Percentiles rank a stretch among this genome's conserved stretches.
Evolutionary conservation across 2,113 vertebrate genomes (phyloP).

Genomic region (Myotis davidii): DNA sequence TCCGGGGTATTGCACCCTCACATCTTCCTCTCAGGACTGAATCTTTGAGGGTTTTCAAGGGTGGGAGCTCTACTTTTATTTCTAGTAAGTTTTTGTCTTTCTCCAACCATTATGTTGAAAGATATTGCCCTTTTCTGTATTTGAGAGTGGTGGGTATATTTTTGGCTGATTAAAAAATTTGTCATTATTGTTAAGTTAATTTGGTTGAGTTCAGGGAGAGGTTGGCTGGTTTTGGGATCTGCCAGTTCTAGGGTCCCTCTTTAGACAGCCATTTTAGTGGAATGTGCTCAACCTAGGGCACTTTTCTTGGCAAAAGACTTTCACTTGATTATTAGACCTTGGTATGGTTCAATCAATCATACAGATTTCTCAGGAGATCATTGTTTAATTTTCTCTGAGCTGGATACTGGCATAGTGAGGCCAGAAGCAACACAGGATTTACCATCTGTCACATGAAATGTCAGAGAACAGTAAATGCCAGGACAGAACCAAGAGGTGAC

Average conservation of each 20-base stretch:
- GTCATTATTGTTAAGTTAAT: not conserved
- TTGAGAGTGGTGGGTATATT: not conserved
- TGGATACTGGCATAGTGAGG: not conserved
- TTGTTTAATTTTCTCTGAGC: not conserved
- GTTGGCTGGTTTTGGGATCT: not conserved
- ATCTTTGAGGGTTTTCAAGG: not conserved
- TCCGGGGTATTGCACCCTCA: not conserved
- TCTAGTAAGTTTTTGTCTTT: constrained; percentile 43
- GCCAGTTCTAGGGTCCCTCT: not conserved
- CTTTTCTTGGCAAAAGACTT: constrained; percentile 43
- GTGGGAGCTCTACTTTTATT: not conserved
- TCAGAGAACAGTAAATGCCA: not conserved
- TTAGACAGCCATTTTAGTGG: not conserved
- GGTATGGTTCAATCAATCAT: not conserved
- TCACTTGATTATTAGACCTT: not conserved
- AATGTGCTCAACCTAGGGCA: not conserved
- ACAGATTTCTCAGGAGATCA: not conserved
- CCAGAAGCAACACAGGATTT: not conserved
- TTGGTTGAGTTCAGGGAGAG: not conserved
- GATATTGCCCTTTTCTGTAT: constrained; percentile 13
- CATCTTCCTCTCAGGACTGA: not conserved
- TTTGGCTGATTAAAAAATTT: not conserved
- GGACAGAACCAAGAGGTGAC: not conserved
- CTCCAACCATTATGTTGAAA: not conserved
- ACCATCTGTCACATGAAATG: not conserved